Evolutionary conservation across 2,113 vertebrate species (phyloP).

Genomic region (Pao palembangensis): DNA sequence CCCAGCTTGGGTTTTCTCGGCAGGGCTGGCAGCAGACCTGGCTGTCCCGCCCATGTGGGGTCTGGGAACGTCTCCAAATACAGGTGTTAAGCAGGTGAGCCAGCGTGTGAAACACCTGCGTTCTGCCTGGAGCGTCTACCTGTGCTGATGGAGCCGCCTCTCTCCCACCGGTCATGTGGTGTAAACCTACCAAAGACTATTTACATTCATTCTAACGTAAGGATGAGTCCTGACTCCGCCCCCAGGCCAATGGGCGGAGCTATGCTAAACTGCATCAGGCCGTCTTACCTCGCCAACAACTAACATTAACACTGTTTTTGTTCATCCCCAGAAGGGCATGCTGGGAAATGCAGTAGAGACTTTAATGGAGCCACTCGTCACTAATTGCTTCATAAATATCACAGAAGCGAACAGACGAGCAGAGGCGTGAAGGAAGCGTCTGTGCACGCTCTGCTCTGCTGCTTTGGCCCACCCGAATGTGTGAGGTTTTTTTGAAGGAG

Average conservation of each 20-base stretch:
- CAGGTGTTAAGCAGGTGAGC: too few relatives aligned
- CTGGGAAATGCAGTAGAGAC: constrained; percentile 61
- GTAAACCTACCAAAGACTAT: constrained; percentile 76
- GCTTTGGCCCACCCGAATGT: constrained; percentile 41
- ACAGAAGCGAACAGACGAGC: constrained; percentile 50
- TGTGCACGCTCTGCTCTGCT: too few relatives aligned
- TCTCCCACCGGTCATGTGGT: not conserved
- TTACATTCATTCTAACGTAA: constrained; percentile 47
- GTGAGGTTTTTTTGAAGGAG: constrained; percentile 9
- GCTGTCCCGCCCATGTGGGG: too few relatives aligned
- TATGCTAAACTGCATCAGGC: constrained; percentile 65
- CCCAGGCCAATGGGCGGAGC: not conserved
- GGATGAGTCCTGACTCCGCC: constrained; percentile 1
- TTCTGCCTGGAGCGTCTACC: too few relatives aligned
- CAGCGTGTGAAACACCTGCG: too few relatives aligned
- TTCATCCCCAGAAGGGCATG: constrained; percentile 25
- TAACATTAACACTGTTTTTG: constrained; percentile 22
- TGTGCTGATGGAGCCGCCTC: too few relatives aligned
- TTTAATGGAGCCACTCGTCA: constrained; percentile 4
- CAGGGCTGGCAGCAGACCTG: too few relatives aligned
- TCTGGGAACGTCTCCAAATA: too few relatives aligned
- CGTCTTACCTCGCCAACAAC: not conserved
- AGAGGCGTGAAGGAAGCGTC: too few relatives aligned
- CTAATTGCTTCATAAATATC: too few relatives aligned
- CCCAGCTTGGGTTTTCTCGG: too few relatives aligned